These are phyloP conservation scores for Vireo altiloquus DNA, from an alignment of 2,113 vertebrate genomes.

Conservation along the genomic window DNA sequence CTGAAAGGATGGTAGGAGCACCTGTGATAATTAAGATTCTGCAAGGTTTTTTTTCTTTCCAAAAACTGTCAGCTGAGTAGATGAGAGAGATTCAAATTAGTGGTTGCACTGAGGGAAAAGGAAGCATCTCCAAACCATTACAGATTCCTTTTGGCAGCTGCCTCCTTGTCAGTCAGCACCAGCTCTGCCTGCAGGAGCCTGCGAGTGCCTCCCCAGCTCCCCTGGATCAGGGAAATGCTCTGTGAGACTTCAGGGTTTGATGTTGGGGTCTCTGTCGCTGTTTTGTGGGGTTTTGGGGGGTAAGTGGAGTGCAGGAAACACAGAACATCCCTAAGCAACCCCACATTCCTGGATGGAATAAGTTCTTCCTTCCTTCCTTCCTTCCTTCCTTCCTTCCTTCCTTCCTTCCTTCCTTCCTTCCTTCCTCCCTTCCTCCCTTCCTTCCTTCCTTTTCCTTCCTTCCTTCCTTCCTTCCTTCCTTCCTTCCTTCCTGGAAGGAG, in stretches of 20 bases:
- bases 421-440: too few species aligned
- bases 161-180: background rate
- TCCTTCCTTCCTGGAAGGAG: too few species aligned
- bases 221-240: background rate
- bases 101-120: background rate
- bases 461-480: too few species aligned
- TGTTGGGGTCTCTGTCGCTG: fast-evolving
- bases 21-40: background rate
- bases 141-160: background rate
- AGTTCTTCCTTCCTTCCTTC: background rate
- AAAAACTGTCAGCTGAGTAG: background rate
- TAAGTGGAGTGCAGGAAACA: background rate
- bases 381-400: too few species aligned
- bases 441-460: too few species aligned
- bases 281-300: background rate
- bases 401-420: too few species aligned
- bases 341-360: background rate
- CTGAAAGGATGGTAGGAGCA: background rate
- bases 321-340: background rate
- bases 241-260: background rate
- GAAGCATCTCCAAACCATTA: background rate
- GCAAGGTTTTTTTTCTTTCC: background rate
- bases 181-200: background rate
- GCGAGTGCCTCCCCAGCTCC: fast-evolving
- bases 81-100: conserved; percentile 23